A percentile compares a stretch with the other conserved stretches of the same genome.
Conservation (phyloP, 2,888 invertebrate genomes). For the Melanostoma scalare region DNA sequence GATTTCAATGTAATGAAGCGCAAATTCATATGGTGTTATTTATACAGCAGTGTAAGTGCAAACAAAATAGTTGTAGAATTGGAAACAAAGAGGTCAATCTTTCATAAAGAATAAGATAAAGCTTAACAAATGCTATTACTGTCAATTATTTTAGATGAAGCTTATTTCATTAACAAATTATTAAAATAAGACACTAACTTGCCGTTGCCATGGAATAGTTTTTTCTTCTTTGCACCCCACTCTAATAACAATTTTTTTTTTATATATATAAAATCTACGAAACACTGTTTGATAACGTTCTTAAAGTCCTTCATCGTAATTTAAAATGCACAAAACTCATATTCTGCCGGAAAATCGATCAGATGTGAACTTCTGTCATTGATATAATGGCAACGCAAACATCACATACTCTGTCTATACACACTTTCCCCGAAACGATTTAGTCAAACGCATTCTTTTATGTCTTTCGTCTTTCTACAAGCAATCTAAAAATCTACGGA, state of each 20-base stretch:
- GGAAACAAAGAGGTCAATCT: no score
- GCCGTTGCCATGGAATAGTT: no score
- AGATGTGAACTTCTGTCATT: conserved; percentile 50
- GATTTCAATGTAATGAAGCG: no score
- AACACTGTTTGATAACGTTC: background rate
- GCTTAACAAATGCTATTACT: no score
- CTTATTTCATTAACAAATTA: no score
- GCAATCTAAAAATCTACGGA: conserved; percentile 5
- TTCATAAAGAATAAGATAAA: no score
- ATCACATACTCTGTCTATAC: conserved; percentile 18
- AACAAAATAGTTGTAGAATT: no score
- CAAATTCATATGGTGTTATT: no score
- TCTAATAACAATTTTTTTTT: background rate
- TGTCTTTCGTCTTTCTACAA: background rate
- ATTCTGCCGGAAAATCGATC: conserved; percentile 57
- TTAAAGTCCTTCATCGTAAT: conserved; percentile 52
- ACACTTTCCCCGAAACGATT: conserved; percentile 30
- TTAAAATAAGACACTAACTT: no score
- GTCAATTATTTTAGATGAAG: no score
- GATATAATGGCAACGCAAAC: conserved; percentile 43
- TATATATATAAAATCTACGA: background rate
- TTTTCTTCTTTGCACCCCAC: background rate
- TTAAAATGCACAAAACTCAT: conserved; percentile 39
- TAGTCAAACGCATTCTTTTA: conserved; percentile 14
- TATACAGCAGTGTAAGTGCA: no score